Evolutionary conservation across 2,797 vertebrate genomes (phyloP).

Genomic region (Gambusia yucatana): DNA sequence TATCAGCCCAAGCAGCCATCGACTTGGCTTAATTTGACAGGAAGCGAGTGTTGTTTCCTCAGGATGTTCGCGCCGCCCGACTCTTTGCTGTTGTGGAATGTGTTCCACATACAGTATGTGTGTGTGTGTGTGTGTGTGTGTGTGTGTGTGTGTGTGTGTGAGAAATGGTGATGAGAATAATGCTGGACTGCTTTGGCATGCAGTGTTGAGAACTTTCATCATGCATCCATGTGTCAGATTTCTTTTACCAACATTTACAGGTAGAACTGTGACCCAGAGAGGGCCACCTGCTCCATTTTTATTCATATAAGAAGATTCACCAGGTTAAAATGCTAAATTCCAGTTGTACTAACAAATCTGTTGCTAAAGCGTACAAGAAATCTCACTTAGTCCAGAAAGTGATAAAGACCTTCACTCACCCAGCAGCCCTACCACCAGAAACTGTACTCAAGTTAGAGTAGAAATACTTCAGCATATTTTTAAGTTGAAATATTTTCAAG

Average conservation of each 20-base stretch:
- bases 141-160: slow-evolving; percentile 19
- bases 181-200: slow-evolving; percentile 7
- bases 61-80: slow-evolving; percentile 75
- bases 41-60: slow-evolving; percentile 85
- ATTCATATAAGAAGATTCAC: background rate
- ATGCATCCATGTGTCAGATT: slow-evolving; percentile 18
- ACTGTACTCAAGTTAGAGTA: no score
- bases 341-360: background rate
- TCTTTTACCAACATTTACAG: slow-evolving; percentile 32
- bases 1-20: slow-evolving; percentile 72
- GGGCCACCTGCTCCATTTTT: background rate
- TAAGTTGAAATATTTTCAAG: no score
- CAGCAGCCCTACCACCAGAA: background rate
- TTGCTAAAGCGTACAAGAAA: background rate
- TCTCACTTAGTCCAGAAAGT: background rate
- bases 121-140: slow-evolving; percentile 23
- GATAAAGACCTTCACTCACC: background rate
- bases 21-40: slow-evolving; percentile 77
- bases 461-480: no score
- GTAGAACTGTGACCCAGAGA: slow-evolving; percentile 18
- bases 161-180: slow-evolving; percentile 29
- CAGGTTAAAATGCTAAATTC: background rate
- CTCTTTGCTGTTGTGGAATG: slow-evolving; percentile 76
- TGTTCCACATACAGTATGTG: slow-evolving; percentile 37
- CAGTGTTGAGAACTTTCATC: slow-evolving; percentile 44